A percentile compares a stretch with the other conserved stretches of the same genome.
Conservation (phyloP, 2,888 invertebrate species). For the Ceriagrion tenellum region DNA sequence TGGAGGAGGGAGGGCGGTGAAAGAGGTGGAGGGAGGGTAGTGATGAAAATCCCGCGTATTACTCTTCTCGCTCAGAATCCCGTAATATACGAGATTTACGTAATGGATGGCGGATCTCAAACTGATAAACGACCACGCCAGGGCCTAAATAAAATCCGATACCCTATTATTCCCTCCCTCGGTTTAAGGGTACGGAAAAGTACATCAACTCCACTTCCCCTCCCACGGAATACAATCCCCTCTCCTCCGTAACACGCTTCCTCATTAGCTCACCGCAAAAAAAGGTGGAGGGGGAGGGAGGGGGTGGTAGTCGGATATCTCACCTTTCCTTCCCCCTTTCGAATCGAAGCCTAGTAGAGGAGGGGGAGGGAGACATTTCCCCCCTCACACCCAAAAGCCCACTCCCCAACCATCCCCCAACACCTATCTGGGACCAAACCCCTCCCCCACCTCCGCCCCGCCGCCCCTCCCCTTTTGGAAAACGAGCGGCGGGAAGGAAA, state of each 20-base stretch:
- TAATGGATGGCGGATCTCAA: slow-evolving; percentile 42
- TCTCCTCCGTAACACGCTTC: neutral
- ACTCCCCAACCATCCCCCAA: neutral
- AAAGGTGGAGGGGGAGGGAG: neutral
- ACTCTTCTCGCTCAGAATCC: slow-evolving; percentile 28
- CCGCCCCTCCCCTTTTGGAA: neutral
- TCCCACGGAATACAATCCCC: neutral
- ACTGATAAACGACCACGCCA: slow-evolving; percentile 36
- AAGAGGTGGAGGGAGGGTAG: neutral
- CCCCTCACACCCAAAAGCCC: too few species aligned
- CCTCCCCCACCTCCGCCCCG: neutral
- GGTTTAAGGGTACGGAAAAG: slow-evolving; percentile 35
- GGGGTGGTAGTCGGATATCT: neutral
- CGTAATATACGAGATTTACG: slow-evolving; percentile 51
- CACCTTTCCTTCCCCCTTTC: neutral
- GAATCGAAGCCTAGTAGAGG: too few species aligned
- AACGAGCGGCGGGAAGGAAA: neutral
- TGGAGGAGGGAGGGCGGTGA: neutral
- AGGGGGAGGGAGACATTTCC: too few species aligned
- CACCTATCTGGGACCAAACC: neutral
- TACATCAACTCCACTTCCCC: neutral
- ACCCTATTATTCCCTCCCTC: slow-evolving; percentile 45
- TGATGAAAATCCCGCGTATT: slow-evolving; percentile 47
- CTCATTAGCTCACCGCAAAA: slow-evolving; percentile 20
- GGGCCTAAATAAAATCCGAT: slow-evolving; percentile 47